Evolutionary conservation across 2,888 invertebrate species (phyloP).

Genomic region (Griposia aprilina): DNA sequence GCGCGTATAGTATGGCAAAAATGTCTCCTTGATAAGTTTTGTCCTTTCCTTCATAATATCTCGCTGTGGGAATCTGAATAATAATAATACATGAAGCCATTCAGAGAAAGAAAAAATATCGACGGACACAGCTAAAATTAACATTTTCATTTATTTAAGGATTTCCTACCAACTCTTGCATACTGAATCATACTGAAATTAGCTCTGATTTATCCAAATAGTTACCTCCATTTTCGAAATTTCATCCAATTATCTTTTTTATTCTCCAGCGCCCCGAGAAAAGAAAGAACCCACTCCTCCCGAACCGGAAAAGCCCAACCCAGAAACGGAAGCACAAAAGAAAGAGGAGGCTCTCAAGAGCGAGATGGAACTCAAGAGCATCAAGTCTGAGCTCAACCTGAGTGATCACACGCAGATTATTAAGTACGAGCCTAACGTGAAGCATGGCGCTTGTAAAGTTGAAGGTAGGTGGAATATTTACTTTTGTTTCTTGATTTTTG

Average conservation of each 20-base stretch:
- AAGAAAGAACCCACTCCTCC: conserved; percentile 72
- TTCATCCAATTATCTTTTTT: background rate
- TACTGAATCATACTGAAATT: no score
- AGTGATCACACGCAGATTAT: conserved; percentile 89
- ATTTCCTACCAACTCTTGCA: no score
- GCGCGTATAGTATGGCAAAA: no score
- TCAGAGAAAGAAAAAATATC: no score
- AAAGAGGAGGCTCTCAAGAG: conserved; percentile 83
- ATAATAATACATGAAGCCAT: no score
- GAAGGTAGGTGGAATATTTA: conserved; percentile 78
- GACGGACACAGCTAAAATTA: no score
- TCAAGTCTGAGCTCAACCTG: conserved; percentile 87
- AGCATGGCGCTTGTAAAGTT: conserved; percentile 86
- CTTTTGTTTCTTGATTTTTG: background rate
- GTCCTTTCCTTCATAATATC: no score
- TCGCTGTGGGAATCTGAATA: no score
- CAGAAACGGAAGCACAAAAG: conserved; percentile 79
- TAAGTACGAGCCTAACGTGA: conserved; percentile 88
- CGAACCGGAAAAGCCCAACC: conserved; percentile 66
- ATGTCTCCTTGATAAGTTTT: no score
- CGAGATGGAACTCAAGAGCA: conserved; percentile 85
- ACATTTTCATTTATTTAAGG: no score
- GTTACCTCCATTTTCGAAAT: no score
- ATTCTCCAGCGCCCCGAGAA: conserved; percentile 71
- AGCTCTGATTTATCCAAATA: no score